These are phyloP conservation scores for Spinus pinus DNA, from an alignment of 2,797 vertebrate species.

Conservation along the genomic window DNA sequence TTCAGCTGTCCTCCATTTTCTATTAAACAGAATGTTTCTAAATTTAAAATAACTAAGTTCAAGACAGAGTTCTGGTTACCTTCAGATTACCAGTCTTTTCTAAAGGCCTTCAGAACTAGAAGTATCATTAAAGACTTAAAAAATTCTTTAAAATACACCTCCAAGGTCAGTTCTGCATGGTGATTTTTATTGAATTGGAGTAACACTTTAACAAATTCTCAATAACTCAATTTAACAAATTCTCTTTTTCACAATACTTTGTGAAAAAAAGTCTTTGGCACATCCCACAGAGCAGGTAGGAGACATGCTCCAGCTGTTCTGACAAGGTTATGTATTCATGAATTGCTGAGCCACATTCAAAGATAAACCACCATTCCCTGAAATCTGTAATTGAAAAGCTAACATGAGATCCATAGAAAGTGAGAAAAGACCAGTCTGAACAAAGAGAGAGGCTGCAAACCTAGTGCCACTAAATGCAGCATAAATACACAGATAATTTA, in stretches of 20 bases:
- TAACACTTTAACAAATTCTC: not conserved
- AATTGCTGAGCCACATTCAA: slow-evolving; percentile 33
- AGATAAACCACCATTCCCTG: slow-evolving; percentile 30
- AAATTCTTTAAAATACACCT: not conserved
- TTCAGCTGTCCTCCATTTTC: not conserved
- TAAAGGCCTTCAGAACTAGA: not conserved
- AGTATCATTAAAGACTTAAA: not conserved
- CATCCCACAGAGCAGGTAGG: not conserved
- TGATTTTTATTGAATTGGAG: not conserved
- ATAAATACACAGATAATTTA: not conserved
- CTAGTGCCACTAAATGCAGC: not conserved
- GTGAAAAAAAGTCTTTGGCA: not conserved
- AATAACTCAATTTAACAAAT: not conserved
- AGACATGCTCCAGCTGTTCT: slow-evolving; percentile 8
- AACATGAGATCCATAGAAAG: slow-evolving; percentile 23
- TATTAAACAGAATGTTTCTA: not conserved
- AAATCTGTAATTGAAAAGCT: slow-evolving; percentile 44
- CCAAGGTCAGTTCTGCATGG: not conserved
- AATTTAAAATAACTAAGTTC: not conserved
- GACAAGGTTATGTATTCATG: slow-evolving; percentile 54
- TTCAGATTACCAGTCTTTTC: not conserved
- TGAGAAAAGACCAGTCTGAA: not conserved
- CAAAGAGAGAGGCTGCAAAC: not conserved
- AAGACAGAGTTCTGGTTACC: not conserved
- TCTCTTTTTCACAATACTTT: not conserved